Conservation (phyloP, 2,888 invertebrate species). For the Nomada ferruginata region DNA sequence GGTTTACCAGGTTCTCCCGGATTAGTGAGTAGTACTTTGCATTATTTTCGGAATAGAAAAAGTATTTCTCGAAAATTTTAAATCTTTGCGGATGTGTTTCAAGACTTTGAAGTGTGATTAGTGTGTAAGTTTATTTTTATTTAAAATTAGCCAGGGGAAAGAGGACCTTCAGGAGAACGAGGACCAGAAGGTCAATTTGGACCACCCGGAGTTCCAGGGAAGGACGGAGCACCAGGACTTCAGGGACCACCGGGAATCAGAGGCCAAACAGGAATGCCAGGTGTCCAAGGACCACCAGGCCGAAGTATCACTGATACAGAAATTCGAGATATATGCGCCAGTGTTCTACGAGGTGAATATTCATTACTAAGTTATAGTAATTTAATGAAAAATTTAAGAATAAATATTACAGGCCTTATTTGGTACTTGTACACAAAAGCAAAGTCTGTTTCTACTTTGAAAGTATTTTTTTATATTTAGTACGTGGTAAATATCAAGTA, state of each 20-base stretch:
- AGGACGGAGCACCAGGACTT: constrained; percentile 86
- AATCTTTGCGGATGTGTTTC: neutral
- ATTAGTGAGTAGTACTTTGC: constrained; percentile 82
- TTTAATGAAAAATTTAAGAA: no score
- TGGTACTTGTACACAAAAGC: no score
- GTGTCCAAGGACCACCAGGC: constrained; percentile 87
- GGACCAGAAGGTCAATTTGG: constrained; percentile 86
- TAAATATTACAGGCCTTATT: no score
- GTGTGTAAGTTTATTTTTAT: constrained; percentile 4
- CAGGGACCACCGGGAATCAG: constrained; percentile 87
- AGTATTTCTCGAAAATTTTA: no score
- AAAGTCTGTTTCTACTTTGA: no score
- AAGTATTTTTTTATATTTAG: no score
- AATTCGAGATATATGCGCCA: constrained; percentile 92
- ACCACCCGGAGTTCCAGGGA: constrained; percentile 86
- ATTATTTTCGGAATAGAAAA: neutral
- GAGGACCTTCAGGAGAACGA: constrained; percentile 86
- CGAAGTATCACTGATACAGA: constrained; percentile 89
- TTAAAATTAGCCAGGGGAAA: constrained; percentile 85
- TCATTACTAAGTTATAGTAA: neutral
- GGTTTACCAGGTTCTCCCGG: constrained; percentile 86
- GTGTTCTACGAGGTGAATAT: constrained; percentile 89
- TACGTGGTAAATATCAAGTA: no score
- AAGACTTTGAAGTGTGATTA: neutral
- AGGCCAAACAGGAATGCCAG: constrained; percentile 87